Percentiles rank a stretch among this genome's conserved stretches.
These are phyloP conservation scores for Nymphalis c-album DNA, from an alignment of 2,888 invertebrate species.

Conservation along the genomic window DNA sequence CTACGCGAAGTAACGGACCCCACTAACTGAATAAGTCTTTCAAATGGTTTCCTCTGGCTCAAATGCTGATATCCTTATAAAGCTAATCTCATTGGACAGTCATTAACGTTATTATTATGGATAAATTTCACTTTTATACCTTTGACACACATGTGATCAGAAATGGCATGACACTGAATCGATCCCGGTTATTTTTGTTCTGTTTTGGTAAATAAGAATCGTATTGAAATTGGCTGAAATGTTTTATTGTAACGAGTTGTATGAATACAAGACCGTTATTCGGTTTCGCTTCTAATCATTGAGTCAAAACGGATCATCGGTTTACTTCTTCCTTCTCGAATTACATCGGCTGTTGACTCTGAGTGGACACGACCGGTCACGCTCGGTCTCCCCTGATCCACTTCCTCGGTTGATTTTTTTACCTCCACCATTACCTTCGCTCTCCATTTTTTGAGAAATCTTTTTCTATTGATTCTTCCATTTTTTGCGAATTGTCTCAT, in stretches of 20 bases:
- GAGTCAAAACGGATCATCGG: neutral
- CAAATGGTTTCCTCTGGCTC: neutral
- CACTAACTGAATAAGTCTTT: neutral
- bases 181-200: no score
- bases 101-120: neutral
- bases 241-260: no score
- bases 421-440: conserved; percentile 11
- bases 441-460: conserved; percentile 25
- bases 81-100: neutral
- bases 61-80: neutral
- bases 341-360: conserved; percentile 10
- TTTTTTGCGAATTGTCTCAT: conserved; percentile 20
- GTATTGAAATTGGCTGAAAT: no score
- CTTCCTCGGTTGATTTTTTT: conserved; percentile 39
- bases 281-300: neutral
- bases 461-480: conserved; percentile 24
- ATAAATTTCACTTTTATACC: no score
- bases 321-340: conserved; percentile 1
- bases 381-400: conserved; percentile 40
- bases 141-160: no score
- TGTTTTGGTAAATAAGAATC: no score
- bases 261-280: no score
- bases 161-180: no score
- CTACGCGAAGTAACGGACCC: neutral
- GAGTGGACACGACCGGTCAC: conserved; percentile 31